phyloP scores from a whole-genome alignment of 2,888 invertebrate species.

The Mimas tiliae region DNA sequence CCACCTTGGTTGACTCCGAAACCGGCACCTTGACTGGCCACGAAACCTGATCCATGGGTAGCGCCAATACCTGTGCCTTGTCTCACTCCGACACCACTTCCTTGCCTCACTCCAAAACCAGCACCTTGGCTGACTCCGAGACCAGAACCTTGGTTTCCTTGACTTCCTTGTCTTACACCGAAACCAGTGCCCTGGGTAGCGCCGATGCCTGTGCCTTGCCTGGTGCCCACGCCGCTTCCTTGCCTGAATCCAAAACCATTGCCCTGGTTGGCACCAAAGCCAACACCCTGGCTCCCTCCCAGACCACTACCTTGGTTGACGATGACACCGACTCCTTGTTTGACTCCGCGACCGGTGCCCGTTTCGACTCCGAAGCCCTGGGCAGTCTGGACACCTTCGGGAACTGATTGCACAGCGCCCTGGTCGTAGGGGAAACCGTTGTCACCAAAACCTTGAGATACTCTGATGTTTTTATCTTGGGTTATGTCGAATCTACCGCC shows the following conservation, averaged over 20 bases:
- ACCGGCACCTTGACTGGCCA: not conserved
- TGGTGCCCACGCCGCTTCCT: not conserved
- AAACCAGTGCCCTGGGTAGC: constrained; percentile 29
- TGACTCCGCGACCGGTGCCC: not conserved
- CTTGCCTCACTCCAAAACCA: constrained; percentile 35
- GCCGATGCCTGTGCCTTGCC: constrained; percentile 30
- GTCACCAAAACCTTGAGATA: constrained; percentile 25
- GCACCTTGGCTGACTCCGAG: constrained; percentile 29
- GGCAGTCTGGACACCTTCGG: constrained; percentile 32
- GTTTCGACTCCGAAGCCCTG: not conserved
- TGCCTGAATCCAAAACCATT: not conserved
- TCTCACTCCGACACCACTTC: constrained; percentile 28
- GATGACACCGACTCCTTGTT: constrained; percentile 23
- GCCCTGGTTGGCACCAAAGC: not conserved
- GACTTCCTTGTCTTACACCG: not conserved
- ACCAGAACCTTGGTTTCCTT: not conserved
- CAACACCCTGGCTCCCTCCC: no score
- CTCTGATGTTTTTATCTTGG: not conserved
- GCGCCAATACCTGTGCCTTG: constrained; percentile 25
- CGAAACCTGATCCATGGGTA: not conserved
- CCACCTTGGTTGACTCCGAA: constrained; percentile 24
- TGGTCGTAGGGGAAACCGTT: constrained; percentile 34
- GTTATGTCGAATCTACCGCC: not conserved
- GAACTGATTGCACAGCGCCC: constrained; percentile 2
- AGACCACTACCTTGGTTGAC: not conserved